Percentiles rank a stretch among this genome's conserved stretches.
These are phyloP conservation scores for Neodon shergylaensis DNA, from an alignment of 2,113 vertebrate species.

Conservation along the genomic window DNA sequence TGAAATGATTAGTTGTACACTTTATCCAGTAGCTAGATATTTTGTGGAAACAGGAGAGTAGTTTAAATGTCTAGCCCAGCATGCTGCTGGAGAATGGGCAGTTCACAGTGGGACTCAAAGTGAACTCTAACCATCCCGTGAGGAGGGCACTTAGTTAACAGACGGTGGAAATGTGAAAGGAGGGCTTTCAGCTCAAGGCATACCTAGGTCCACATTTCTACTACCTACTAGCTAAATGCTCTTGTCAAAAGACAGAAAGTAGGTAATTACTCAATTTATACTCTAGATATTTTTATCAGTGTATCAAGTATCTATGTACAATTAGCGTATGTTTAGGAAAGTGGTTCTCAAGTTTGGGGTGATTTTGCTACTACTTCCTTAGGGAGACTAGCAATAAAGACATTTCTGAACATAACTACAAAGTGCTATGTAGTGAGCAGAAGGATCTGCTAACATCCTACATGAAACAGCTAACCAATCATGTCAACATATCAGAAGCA, in stretches of 20 bases:
- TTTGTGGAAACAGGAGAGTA: background rate
- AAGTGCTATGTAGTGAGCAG: constrained; percentile 31
- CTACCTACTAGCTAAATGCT: background rate
- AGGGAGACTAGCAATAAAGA: background rate
- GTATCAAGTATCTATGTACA: background rate
- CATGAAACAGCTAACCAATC: constrained; percentile 7
- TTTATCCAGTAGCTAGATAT: background rate
- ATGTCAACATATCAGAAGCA: background rate
- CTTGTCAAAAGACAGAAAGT: background rate
- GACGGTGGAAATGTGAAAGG: background rate
- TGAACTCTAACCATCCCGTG: background rate
- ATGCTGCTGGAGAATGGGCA: background rate
- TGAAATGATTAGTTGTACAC: background rate
- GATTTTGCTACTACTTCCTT: background rate
- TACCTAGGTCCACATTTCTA: background rate
- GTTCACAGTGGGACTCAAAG: background rate
- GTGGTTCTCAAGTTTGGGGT: background rate
- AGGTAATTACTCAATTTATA: background rate
- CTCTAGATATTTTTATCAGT: background rate
- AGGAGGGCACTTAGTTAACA: background rate
- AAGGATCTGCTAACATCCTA: constrained; percentile 14
- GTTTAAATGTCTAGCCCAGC: background rate
- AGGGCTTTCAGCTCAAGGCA: background rate
- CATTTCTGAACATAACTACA: constrained; percentile 8
- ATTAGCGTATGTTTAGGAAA: background rate